A percentile compares a stretch with the other conserved stretches of the same genome.
Conservation (phyloP, 2,888 invertebrate species). For the Hyppa rectilinea region DNA sequence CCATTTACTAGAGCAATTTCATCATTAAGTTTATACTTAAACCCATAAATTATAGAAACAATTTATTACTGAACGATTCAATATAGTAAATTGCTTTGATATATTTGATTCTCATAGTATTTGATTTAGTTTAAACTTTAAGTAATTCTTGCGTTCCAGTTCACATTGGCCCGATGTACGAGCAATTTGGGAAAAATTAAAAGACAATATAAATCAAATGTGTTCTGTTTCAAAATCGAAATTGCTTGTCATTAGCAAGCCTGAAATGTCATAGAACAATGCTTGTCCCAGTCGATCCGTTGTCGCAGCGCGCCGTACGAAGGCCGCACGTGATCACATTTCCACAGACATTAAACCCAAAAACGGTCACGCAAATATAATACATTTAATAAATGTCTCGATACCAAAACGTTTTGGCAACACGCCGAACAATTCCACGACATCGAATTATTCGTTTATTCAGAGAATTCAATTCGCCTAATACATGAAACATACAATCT, state of each 20-base stretch:
- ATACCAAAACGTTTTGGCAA: slow-evolving; percentile 79
- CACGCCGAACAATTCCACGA: slow-evolving; percentile 67
- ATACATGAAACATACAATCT: slow-evolving; percentile 54
- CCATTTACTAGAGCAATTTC: slow-evolving; percentile 60
- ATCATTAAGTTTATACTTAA: slow-evolving; percentile 62
- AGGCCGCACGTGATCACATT: slow-evolving; percentile 89
- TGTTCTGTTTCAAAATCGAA: slow-evolving; percentile 87
- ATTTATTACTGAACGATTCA: slow-evolving; percentile 65
- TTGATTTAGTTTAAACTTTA: slow-evolving; percentile 52
- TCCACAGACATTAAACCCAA: slow-evolving; percentile 81
- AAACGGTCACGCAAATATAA: slow-evolving; percentile 85
- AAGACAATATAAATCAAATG: slow-evolving; percentile 85
- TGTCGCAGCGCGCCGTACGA: slow-evolving; percentile 82
- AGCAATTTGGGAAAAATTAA: slow-evolving; percentile 81
- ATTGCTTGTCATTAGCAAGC: slow-evolving; percentile 89
- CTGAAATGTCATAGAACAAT: slow-evolving; percentile 91
- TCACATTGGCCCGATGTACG: slow-evolving; percentile 65
- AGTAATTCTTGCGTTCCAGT: slow-evolving; percentile 54
- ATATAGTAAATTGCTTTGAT: slow-evolving; percentile 62
- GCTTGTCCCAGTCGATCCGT: slow-evolving; percentile 76
- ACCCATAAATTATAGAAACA: slow-evolving; percentile 62
- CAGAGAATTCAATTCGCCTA: slow-evolving; percentile 53
- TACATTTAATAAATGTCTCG: slow-evolving; percentile 79
- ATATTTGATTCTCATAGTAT: slow-evolving; percentile 58
- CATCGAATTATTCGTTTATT: slow-evolving; percentile 62